Conservation (phyloP, 2,888 invertebrate genomes). For the Drosophila pseudotalamancana region DNA sequence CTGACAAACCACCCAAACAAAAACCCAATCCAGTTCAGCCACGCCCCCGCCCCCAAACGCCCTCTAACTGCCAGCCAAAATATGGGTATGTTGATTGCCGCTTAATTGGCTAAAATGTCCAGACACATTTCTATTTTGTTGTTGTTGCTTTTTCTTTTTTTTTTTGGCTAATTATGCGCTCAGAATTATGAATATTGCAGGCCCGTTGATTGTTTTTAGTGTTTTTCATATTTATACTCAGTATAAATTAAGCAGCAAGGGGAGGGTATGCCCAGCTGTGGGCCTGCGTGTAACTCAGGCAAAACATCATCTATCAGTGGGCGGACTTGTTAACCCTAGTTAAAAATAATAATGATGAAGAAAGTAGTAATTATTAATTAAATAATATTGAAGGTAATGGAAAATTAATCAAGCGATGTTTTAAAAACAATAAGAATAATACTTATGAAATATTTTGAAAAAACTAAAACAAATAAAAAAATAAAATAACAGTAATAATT, state of each 20-base stretch:
- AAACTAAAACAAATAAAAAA: too few species aligned
- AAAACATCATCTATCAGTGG: too few species aligned
- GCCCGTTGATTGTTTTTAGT: constrained; percentile 51
- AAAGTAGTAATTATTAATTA: too few species aligned
- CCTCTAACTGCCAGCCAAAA: background rate
- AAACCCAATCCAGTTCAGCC: background rate
- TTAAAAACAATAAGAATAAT: too few species aligned
- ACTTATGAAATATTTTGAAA: too few species aligned
- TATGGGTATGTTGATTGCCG: constrained; percentile 54
- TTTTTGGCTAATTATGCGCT: constrained; percentile 66
- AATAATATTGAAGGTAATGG: too few species aligned
- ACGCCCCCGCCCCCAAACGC: background rate
- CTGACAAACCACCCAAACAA: constrained; percentile 4
- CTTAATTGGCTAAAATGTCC: constrained; percentile 68
- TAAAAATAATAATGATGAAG: too few species aligned
- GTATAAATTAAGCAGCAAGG: background rate
- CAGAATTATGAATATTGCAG: constrained; percentile 31
- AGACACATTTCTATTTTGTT: constrained; percentile 19
- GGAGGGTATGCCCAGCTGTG: background rate
- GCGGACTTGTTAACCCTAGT: too few species aligned
- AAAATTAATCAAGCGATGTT: too few species aligned
- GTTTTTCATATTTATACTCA: constrained; percentile 21
- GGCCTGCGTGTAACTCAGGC: background rate
- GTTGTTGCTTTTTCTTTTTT: background rate
- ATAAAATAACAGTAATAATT: too few species aligned